Evolutionary conservation across 2,113 vertebrate genomes (phyloP).

Genomic region (Aepyceros melampus): DNA sequence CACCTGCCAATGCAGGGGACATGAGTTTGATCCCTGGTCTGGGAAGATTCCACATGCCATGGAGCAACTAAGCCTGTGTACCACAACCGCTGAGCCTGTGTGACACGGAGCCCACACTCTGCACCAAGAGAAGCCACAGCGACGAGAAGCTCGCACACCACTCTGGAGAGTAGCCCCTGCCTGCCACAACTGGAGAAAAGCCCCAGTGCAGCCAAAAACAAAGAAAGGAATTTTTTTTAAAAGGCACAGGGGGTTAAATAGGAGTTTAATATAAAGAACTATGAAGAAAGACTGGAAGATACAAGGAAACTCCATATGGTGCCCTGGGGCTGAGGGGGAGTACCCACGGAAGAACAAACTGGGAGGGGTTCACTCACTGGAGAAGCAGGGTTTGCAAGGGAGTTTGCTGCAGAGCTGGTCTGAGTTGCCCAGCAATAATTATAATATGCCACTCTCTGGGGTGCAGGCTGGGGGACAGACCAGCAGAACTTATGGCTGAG

Average conservation of each 20-base stretch:
- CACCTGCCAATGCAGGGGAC: background rate
- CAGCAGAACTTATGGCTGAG: background rate
- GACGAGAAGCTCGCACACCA: rapidly evolving
- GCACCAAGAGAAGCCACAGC: background rate
- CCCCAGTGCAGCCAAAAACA: background rate
- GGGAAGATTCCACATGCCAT: background rate
- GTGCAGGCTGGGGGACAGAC: rapidly evolving
- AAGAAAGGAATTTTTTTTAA: background rate
- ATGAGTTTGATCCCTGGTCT: background rate
- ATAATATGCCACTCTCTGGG: rapidly evolving
- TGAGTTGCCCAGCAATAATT: background rate
- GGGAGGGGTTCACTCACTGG: background rate
- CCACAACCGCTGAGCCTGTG: rapidly evolving
- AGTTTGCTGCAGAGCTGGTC: background rate
- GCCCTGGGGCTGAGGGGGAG: background rate
- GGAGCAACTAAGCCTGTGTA: background rate
- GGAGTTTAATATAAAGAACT: background rate
- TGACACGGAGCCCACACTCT: background rate
- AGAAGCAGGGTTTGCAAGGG: background rate
- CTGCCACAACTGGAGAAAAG: background rate
- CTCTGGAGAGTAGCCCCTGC: background rate
- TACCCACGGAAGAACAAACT: no score
- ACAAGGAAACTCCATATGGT: background rate
- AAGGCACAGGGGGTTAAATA: background rate
- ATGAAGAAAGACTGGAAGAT: background rate